Conservation (phyloP, 2,113 vertebrate species). For the Paraplagusia blochii region DNA sequence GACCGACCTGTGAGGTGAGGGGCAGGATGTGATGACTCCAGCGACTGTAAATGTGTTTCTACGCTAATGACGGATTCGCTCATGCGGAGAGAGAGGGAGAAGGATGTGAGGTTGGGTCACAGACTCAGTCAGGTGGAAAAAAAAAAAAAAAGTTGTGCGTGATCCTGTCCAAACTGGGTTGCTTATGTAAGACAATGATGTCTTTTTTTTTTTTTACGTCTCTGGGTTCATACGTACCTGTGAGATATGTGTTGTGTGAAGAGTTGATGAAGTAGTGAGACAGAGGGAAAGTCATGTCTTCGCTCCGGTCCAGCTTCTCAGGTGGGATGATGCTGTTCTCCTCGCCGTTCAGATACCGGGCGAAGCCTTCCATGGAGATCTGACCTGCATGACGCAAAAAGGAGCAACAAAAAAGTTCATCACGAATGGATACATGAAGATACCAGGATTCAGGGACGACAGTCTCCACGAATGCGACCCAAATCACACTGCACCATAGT, state of each 20-base stretch:
- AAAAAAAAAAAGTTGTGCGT: slow-evolving; percentile 12
- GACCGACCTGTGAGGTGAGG: slow-evolving; percentile 83
- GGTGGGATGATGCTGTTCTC: slow-evolving; percentile 96
- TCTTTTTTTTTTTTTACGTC: background rate
- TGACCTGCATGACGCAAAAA: slow-evolving; percentile 79
- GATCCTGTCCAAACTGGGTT: background rate
- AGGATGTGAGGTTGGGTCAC: background rate
- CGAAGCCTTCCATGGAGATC: slow-evolving; percentile 94
- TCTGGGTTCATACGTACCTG: slow-evolving; percentile 52
- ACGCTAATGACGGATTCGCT: slow-evolving; percentile 38
- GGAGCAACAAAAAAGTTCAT: background rate
- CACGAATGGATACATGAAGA: too few species aligned
- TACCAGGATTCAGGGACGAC: too few species aligned
- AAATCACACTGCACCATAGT: too few species aligned
- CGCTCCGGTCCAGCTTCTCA: slow-evolving; percentile 97
- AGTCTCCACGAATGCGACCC: too few species aligned
- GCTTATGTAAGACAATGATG: background rate
- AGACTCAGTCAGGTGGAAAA: slow-evolving; percentile 29
- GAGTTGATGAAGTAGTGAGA: slow-evolving; percentile 99
- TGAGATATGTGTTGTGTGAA: slow-evolving; percentile 87
- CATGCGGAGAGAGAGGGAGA: slow-evolving; percentile 16
- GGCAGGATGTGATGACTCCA: slow-evolving; percentile 70
- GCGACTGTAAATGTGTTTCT: slow-evolving; percentile 39
- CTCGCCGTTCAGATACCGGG: slow-evolving; percentile 88
- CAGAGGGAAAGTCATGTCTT: slow-evolving; percentile 95